Percentiles rank a stretch among this genome's conserved stretches.
Evolutionary conservation across 1,140 invertebrate genomes (phyloP).

Genomic region (Drosophila gunungcola): DNA sequence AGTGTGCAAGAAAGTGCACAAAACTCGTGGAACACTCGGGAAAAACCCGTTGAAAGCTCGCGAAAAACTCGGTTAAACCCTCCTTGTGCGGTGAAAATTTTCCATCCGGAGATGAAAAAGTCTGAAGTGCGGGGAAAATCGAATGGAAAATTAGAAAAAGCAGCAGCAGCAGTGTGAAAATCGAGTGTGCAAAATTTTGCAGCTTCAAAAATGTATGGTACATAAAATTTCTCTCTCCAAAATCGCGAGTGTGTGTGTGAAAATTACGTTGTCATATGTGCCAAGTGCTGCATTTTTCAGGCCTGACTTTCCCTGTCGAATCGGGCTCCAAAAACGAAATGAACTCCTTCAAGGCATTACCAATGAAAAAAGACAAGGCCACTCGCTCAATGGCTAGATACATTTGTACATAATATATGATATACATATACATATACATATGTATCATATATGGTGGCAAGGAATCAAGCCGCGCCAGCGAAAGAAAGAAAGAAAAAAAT

Average conservation of each 20-base stretch:
- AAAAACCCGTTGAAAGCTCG: conserved; percentile 3
- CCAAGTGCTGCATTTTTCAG: conserved; percentile 63
- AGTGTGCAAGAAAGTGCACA: conserved; percentile 14
- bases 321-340: conserved; percentile 6
- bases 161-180: conserved; percentile 34
- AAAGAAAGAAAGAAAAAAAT: conserved; percentile 74
- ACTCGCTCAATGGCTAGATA: conserved; percentile 9
- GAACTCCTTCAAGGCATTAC: conserved; percentile 40
- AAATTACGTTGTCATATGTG: conserved; percentile 82
- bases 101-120: conserved; percentile 8
- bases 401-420: conserved; percentile 9
- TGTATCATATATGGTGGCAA: conserved; percentile 42
- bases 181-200: conserved; percentile 63
- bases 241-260: conserved; percentile 47
- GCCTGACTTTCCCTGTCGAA: conserved; percentile 20
- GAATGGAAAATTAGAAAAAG: conserved; percentile 27
- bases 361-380: conserved; percentile 64
- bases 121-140: conserved; percentile 26
- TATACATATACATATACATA: conserved; percentile 17
- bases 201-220: conserved; percentile 77
- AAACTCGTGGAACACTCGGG: not conserved
- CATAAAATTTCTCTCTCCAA: conserved; percentile 67
- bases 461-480: conserved; percentile 65
- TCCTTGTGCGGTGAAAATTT: conserved; percentile 27
- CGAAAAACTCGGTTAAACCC: conserved; percentile 11